These are phyloP conservation scores for Sinocyclocheilus anophthalmus DNA, from an alignment of 2,113 vertebrate species.

Conservation along the genomic window DNA sequence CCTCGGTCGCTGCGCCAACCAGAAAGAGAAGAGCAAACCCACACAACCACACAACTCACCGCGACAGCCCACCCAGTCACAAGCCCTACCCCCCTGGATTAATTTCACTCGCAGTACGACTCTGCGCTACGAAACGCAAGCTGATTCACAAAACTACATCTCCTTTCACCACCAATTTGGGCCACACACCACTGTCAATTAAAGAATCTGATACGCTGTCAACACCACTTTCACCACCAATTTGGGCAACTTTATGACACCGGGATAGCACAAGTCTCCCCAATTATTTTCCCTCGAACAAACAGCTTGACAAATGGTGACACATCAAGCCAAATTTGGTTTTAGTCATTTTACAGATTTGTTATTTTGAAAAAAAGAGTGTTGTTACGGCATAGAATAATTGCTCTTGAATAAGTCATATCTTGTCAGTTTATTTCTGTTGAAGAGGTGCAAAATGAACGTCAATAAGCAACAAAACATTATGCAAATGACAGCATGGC, in stretches of 20 bases:
- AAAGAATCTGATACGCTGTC: constrained; percentile 71
- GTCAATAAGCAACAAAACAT: background rate
- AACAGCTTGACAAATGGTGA: constrained; percentile 64
- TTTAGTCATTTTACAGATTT: constrained; percentile 35
- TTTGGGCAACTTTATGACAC: constrained; percentile 67
- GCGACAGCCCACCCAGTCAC: no score
- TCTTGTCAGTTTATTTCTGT: constrained; percentile 41
- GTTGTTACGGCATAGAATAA: constrained; percentile 53
- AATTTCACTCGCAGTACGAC: no score
- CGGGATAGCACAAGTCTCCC: constrained; percentile 63
- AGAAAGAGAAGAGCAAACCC: constrained; percentile 74
- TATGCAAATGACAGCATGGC: background rate
- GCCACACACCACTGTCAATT: constrained; percentile 79
- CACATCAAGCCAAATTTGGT: constrained; percentile 44
- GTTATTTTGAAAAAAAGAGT: constrained; percentile 56
- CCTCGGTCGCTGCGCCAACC: constrained; percentile 80
- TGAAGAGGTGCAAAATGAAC: constrained; percentile 24
- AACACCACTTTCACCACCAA: constrained; percentile 67
- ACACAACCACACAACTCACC: constrained; percentile 58
- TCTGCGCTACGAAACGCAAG: no score
- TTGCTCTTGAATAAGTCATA: constrained; percentile 53
- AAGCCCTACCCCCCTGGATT: no score
- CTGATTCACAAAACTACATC: no score
- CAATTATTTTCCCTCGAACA: constrained; percentile 72
- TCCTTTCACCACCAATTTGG: no score